phyloP scores from a whole-genome alignment of 2,888 invertebrate genomes.

The Toxonevra muliebris region DNA sequence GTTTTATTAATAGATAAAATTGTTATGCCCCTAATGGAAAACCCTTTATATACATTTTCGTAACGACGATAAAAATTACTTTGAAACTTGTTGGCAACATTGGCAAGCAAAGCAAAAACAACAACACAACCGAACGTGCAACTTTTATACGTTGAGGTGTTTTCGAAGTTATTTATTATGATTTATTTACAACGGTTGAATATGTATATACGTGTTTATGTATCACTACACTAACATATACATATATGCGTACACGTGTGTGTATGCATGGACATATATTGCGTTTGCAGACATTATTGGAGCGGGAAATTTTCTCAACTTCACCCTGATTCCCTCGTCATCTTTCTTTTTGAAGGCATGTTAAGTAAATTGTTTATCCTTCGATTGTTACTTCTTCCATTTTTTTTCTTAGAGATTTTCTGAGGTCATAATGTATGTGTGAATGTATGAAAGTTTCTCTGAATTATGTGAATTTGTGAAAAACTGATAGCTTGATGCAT shows the following conservation, averaged over 20 bases:
- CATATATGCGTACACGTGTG: constrained; percentile 7
- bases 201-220: not conserved
- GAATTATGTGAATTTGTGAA: too few relatives aligned
- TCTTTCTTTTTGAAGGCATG: too few relatives aligned
- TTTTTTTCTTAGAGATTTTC: too few relatives aligned
- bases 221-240: not conserved
- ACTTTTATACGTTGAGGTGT: constrained; percentile 54
- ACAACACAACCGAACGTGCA: constrained; percentile 9
- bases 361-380: too few relatives aligned
- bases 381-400: too few relatives aligned
- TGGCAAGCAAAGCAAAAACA: not conserved
- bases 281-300: not conserved
- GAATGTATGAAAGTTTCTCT: too few relatives aligned
- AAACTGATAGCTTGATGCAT: too few relatives aligned
- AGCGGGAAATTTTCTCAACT: too few relatives aligned
- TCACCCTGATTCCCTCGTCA: too few relatives aligned
- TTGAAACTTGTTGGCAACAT: constrained; percentile 42
- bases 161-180: constrained; percentile 60
- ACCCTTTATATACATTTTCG: not conserved
- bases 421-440: too few relatives aligned
- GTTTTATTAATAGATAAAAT: too few relatives aligned
- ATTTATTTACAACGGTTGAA: constrained; percentile 50
- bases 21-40: too few relatives aligned
- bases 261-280: constrained; percentile 2
- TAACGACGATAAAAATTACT: constrained; percentile 41